Percentiles rank a stretch among this genome's conserved stretches.
Conservation (phyloP, 2,797 vertebrate species). For the Myioborus melanocephalus region DNA sequence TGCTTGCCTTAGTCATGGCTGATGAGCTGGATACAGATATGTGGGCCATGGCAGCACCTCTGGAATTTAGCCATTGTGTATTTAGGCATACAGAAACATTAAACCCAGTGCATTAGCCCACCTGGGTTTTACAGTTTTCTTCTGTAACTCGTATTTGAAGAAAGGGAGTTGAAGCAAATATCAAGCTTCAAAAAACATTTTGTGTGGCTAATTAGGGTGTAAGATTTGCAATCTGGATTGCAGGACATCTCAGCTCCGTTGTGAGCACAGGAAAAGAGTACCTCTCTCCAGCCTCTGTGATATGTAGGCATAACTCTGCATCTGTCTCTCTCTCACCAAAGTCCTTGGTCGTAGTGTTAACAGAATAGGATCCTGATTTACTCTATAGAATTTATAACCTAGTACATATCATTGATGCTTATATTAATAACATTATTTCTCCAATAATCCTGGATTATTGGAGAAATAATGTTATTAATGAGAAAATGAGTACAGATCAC, state of each 20-base stretch:
- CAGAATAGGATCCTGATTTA: neutral
- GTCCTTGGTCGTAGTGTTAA: neutral
- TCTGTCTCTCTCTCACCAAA: accelerated
- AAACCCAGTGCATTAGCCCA: conserved; percentile 20
- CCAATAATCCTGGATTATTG: neutral
- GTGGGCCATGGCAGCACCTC: neutral
- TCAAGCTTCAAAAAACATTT: neutral
- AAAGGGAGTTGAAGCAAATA: conserved; percentile 27
- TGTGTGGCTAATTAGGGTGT: neutral
- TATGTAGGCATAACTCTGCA: neutral
- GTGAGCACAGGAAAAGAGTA: neutral
- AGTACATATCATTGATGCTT: neutral
- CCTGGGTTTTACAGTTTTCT: conserved; percentile 26
- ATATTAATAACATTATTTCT: neutral
- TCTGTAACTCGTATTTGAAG: conserved; percentile 43
- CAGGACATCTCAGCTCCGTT: neutral
- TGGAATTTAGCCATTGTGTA: neutral
- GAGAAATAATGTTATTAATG: too few species aligned
- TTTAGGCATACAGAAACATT: neutral
- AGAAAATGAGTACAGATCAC: neutral
- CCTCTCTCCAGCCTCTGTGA: neutral
- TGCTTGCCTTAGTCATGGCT: neutral
- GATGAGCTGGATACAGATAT: neutral
- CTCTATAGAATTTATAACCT: neutral
- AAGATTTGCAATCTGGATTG: neutral